A percentile compares a stretch with the other conserved stretches of the same genome.
These are phyloP conservation scores for Sebastes vulpes DNA, from an alignment of 2,797 vertebrate genomes.

Conservation along the genomic window DNA sequence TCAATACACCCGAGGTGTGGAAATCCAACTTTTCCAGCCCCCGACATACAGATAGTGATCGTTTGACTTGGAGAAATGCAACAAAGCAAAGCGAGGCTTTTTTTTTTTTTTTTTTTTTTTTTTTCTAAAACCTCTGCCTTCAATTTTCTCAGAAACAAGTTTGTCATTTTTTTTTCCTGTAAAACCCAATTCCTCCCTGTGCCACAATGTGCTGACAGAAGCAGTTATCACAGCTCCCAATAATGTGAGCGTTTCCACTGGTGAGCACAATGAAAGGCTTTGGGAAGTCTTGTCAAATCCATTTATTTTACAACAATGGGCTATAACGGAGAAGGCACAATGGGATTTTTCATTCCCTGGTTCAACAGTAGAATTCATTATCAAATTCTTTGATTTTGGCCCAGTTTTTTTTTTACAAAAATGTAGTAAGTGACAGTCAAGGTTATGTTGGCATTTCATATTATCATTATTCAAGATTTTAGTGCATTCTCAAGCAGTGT, in stretches of 20 bases:
- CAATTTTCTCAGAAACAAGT: conserved; percentile 55
- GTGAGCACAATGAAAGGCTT: conserved; percentile 69
- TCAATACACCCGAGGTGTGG: conserved; percentile 75
- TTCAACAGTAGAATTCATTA: conserved; percentile 50
- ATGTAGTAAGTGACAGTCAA: conserved; percentile 14
- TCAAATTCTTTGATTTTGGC: conserved; percentile 30
- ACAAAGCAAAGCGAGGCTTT: conserved; percentile 33
- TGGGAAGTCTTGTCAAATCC: conserved; percentile 73
- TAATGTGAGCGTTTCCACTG: conserved; percentile 69
- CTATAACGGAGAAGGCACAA: conserved; percentile 59
- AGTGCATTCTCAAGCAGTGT: not conserved
- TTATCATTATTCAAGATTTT: conserved; percentile 8
- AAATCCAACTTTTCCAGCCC: conserved; percentile 72
- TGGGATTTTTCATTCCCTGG: conserved; percentile 42
- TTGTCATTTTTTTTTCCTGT: conserved; percentile 27
- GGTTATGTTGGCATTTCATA: conserved; percentile 17
- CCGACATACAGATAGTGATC: conserved; percentile 46
- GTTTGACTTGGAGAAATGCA: conserved; percentile 47
- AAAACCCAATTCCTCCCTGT: conserved; percentile 34
- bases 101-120: not conserved
- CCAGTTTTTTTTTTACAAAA: not conserved
- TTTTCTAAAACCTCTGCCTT: conserved; percentile 34
- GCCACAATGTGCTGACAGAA: conserved; percentile 77
- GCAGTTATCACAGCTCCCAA: conserved; percentile 73
- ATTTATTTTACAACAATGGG: conserved; percentile 76